These are phyloP conservation scores for Bombus affinis DNA, from an alignment of 1,140 invertebrate genomes.

Conservation along the genomic window DNA sequence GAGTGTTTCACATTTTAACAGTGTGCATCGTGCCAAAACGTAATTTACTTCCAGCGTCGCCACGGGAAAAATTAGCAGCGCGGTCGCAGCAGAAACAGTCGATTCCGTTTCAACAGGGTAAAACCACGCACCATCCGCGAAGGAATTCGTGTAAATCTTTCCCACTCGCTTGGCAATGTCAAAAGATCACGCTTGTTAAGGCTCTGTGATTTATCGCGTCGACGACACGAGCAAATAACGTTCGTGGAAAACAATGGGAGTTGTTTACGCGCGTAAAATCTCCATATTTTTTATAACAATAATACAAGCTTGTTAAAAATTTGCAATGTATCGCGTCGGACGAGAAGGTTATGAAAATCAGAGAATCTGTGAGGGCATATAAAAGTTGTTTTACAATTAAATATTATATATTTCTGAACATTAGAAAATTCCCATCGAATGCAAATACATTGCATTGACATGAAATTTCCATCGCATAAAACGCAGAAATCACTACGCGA, in stretches of 20 bases:
- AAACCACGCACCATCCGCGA: background rate
- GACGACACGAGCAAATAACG: background rate
- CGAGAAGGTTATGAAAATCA: background rate
- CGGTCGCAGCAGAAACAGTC: background rate
- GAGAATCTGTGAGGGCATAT: too few species aligned
- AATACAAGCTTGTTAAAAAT: background rate
- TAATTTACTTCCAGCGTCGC: constrained; percentile 22
- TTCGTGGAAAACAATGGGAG: background rate
- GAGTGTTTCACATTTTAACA: constrained; percentile 46
- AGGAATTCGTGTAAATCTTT: constrained; percentile 9
- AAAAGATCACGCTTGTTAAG: constrained; percentile 8
- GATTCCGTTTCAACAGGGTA: background rate
- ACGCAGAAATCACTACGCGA: background rate
- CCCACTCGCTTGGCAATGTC: background rate
- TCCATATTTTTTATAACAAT: too few species aligned
- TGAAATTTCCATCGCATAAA: background rate
- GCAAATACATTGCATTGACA: background rate
- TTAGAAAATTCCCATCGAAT: background rate
- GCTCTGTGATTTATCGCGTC: background rate
- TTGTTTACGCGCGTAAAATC: too few species aligned
- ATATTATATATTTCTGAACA: background rate
- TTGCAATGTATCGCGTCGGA: background rate
- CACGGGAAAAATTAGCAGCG: constrained; percentile 35
- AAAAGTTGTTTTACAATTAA: background rate
- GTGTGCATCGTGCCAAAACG: constrained; percentile 24